Evolutionary conservation across 2,888 invertebrate species (phyloP).

Genomic region (Eupithecia subumbrata): DNA sequence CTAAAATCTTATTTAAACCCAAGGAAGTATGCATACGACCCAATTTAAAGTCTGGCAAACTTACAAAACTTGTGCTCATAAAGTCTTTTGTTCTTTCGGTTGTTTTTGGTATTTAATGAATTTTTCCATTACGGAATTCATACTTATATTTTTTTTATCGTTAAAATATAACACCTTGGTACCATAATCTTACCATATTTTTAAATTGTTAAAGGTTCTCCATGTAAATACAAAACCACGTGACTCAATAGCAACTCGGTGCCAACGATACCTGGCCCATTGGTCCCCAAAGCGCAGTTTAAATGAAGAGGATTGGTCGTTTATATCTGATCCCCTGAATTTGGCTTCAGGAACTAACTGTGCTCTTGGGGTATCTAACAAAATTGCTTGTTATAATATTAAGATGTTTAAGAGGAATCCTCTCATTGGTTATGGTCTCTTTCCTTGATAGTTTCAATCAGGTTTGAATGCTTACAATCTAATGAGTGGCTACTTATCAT

Average conservation of each 20-base stretch:
- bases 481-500: background rate
- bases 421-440: background rate
- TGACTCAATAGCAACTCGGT: background rate
- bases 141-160: background rate
- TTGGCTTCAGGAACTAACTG: slow-evolving; percentile 40
- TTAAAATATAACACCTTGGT: background rate
- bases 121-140: background rate
- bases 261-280: slow-evolving; percentile 30
- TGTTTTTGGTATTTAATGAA: background rate
- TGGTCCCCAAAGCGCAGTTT: slow-evolving; percentile 46
- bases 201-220: slow-evolving; percentile 7
- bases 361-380: slow-evolving; percentile 49
- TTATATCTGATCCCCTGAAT: slow-evolving; percentile 53
- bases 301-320: slow-evolving; percentile 46
- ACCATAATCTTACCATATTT: background rate
- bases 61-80: slow-evolving; percentile 9
- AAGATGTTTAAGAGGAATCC: background rate
- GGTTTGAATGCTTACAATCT: background rate
- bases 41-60: slow-evolving; percentile 25
- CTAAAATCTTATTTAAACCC: background rate
- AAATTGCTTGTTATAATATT: slow-evolving; percentile 3
- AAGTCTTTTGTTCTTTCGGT: background rate
- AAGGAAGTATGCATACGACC: slow-evolving; percentile 2
- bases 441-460: background rate
- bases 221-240: background rate